Conservation (phyloP, 2,797 vertebrate species). For the Tauraco hartlaubi region DNA sequence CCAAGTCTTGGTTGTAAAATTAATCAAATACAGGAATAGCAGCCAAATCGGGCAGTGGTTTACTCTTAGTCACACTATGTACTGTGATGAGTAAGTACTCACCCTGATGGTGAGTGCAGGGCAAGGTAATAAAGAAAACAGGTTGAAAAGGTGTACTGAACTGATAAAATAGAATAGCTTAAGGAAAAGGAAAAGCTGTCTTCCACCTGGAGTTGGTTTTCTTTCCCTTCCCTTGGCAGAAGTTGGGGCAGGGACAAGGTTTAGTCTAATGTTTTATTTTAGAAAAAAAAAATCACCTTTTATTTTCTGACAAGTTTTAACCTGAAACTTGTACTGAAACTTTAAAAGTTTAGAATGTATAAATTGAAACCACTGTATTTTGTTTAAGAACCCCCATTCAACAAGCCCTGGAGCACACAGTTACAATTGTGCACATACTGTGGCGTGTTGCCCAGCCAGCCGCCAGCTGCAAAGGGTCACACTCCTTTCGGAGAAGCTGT, state of each 20-base stretch:
- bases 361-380: neutral
- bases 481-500: neutral
- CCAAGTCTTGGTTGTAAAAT: neutral
- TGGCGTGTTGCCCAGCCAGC: neutral
- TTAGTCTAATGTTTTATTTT: neutral
- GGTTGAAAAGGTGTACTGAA: neutral
- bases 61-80: neutral
- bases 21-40: neutral
- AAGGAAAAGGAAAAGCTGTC: neutral
- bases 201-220: neutral
- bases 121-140: neutral
- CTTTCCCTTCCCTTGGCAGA: neutral
- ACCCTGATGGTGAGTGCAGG: neutral
- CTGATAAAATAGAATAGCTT: neutral
- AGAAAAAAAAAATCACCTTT: neutral
- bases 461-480: neutral
- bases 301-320: neutral
- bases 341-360: neutral
- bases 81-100: neutral
- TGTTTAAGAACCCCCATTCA: neutral
- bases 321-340: neutral
- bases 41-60: neutral
- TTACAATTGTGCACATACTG: neutral
- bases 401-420: rapidly evolving
- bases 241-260: neutral